Evolutionary conservation across 2,888 invertebrate genomes (phyloP).

Genomic region (Chymomyza procnemis): DNA sequence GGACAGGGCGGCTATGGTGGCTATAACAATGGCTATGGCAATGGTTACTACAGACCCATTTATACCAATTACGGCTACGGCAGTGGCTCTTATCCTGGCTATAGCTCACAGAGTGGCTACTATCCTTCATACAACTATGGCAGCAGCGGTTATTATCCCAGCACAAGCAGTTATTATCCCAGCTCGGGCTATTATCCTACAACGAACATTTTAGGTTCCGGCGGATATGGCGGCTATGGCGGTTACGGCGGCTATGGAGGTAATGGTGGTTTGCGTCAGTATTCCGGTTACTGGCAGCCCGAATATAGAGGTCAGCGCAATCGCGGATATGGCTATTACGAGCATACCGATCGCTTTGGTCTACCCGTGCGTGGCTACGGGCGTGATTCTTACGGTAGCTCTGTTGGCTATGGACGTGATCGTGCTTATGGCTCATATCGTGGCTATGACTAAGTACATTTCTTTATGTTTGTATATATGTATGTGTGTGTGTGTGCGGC

Average conservation of each 20-base stretch:
- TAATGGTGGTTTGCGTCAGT: slow-evolving; percentile 81
- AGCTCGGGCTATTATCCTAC: slow-evolving; percentile 61
- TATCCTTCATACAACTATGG: slow-evolving; percentile 19
- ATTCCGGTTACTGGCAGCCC: slow-evolving; percentile 81
- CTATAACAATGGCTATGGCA: slow-evolving; percentile 18
- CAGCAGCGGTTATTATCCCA: slow-evolving; percentile 23
- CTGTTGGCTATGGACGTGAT: slow-evolving; percentile 24
- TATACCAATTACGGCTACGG: slow-evolving; percentile 33
- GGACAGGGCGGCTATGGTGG: slow-evolving; percentile 51
- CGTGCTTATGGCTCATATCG: slow-evolving; percentile 26
- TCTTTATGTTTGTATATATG: background rate
- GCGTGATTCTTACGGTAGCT: background rate
- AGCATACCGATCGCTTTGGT: slow-evolving; percentile 74
- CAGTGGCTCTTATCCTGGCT: slow-evolving; percentile 22
- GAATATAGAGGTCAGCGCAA: slow-evolving; percentile 80
- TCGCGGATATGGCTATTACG: slow-evolving; percentile 82
- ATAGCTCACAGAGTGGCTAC: slow-evolving; percentile 23
- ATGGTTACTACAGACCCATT: slow-evolving; percentile 31
- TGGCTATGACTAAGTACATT: slow-evolving; percentile 62
- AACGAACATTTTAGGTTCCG: slow-evolving; percentile 72
- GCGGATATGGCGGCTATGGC: slow-evolving; percentile 52
- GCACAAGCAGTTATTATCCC: slow-evolving; percentile 29
- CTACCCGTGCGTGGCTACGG: slow-evolving; percentile 51
- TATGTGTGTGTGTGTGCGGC: background rate
- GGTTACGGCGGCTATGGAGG: slow-evolving; percentile 83